Evolutionary conservation across 2,888 invertebrate genomes (phyloP).

Genomic region (Drosophila basisetae): DNA sequence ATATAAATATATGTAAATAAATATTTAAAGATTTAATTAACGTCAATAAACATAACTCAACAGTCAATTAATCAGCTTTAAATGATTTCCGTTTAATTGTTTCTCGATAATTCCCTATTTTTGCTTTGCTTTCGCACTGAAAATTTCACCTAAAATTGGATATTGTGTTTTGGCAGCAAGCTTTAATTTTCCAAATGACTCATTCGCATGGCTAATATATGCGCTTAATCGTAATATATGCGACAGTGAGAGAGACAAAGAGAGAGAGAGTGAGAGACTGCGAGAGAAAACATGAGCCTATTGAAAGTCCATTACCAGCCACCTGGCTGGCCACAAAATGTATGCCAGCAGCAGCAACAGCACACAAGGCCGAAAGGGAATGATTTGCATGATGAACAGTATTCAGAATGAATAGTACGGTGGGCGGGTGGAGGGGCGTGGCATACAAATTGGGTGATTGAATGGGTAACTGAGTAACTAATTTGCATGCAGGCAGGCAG

Average conservation of each 20-base stretch:
- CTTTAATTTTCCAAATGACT: slow-evolving; percentile 13
- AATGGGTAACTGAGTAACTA: slow-evolving; percentile 30
- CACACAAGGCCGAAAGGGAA: slow-evolving; percentile 37
- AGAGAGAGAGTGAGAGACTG: not conserved
- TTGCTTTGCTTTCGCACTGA: not conserved
- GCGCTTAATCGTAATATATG: slow-evolving; percentile 22
- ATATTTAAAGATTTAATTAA: not conserved
- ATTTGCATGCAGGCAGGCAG: slow-evolving; percentile 68
- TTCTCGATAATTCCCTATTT: not conserved
- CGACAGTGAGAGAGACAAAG: not conserved
- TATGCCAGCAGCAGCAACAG: slow-evolving; percentile 25
- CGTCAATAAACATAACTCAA: not conserved
- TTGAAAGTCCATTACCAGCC: slow-evolving; percentile 61
- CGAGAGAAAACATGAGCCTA: slow-evolving; percentile 31
- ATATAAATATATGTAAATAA: not conserved
- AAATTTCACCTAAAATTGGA: not conserved
- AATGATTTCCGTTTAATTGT: not conserved
- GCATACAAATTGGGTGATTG: slow-evolving; percentile 22
- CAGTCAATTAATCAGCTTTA: not conserved
- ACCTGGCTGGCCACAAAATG: slow-evolving; percentile 65
- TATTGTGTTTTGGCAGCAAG: slow-evolving; percentile 4
- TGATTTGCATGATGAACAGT: slow-evolving; percentile 63
- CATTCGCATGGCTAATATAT: slow-evolving; percentile 30
- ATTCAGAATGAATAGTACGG: slow-evolving; percentile 34
- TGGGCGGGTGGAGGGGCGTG: slow-evolving; percentile 7